These are phyloP conservation scores for Isaurus tuberculatus DNA, from an alignment of 92 coral and sea anemone species.

Conservation along the genomic window DNA sequence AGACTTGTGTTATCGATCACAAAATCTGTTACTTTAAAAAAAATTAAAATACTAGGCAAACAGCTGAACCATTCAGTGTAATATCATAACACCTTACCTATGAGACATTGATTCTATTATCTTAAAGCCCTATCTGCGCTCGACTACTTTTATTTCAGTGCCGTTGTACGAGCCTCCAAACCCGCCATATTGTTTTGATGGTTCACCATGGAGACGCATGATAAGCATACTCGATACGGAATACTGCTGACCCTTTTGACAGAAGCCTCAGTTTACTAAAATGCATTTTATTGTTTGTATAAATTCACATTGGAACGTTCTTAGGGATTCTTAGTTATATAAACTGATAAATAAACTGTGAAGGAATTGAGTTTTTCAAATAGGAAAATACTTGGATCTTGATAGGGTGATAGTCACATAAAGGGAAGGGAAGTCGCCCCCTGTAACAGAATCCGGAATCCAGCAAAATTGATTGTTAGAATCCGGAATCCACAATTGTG, in stretches of 20 bases:
- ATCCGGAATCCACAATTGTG: too few relatives aligned
- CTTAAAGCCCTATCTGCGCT: background rate
- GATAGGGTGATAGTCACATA: too few relatives aligned
- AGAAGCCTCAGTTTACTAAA: too few relatives aligned
- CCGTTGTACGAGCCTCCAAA: background rate
- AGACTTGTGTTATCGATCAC: background rate
- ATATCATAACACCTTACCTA: conserved; percentile 11
- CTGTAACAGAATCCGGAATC: too few relatives aligned
- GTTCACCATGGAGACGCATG: conserved; percentile 42
- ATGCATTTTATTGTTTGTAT: too few relatives aligned
- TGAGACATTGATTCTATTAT: conserved; percentile 7
- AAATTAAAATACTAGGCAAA: background rate
- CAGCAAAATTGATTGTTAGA: too few relatives aligned
- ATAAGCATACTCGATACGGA: conserved; percentile 22
- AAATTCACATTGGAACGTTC: too few relatives aligned
- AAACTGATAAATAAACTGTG: too few relatives aligned
- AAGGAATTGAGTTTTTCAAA: too few relatives aligned
- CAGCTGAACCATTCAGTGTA: background rate
- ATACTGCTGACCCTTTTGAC: conserved; percentile 18
- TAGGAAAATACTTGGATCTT: too few relatives aligned
- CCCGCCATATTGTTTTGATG: conserved; percentile 46
- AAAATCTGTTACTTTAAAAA: background rate
- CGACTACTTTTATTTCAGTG: conserved; percentile 18
- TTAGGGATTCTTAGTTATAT: too few relatives aligned
- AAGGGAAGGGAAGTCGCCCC: too few relatives aligned